Base-by-base conservation (phyloP, 2,888 invertebrate species). In the Cetonia aurata region DNA sequence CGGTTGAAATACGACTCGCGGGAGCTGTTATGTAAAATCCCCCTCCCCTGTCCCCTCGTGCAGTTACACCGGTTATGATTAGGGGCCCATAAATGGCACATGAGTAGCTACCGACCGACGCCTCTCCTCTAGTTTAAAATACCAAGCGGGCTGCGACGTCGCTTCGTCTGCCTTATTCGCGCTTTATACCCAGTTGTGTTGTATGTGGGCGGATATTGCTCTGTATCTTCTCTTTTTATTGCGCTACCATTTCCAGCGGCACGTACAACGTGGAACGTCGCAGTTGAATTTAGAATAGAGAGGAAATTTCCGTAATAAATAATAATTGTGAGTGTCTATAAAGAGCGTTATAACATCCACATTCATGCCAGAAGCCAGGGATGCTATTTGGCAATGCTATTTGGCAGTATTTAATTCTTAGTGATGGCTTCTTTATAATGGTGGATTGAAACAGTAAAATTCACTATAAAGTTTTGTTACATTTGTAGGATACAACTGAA, bases 21-120 rank as follows among this genome's bases (percentile, higher is more conserved):
- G 83, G 85, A 80, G 81, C 79, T 81, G 84, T 84, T 85, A 85
- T 84, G 84, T 83, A 84, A 83, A 85, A 84, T 81, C 81, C 37
- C 3, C 1, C 78, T 80, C 77, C 76, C 79, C 46, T 13, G n/a
- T 13, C 19, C 65, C 76, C 37, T 74, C 77, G 25, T 77, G 77
- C 77, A 79, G 80, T 78, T 79, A 78, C 79, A 79, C 77, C 78
- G 75, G 80, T 81, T 82, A 82, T 82, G 81, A 82, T 80, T 80
- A 80, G 80, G 77, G 78, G 75, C 78, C 77, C 80, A 59, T 80
- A 79, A 80, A 80, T 79, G 79, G 80, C 80, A 79, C 77, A 75
- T 75, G 77, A 78, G 59, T 41, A 53, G 52, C 60, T 59, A 52
- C 44, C 42, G 57, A 50, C 4, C 59, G 48, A 15, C 25, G 41